These are phyloP conservation scores for Shargacucullia verbasci DNA, from an alignment of 2,888 invertebrate species.

Conservation along the genomic window DNA sequence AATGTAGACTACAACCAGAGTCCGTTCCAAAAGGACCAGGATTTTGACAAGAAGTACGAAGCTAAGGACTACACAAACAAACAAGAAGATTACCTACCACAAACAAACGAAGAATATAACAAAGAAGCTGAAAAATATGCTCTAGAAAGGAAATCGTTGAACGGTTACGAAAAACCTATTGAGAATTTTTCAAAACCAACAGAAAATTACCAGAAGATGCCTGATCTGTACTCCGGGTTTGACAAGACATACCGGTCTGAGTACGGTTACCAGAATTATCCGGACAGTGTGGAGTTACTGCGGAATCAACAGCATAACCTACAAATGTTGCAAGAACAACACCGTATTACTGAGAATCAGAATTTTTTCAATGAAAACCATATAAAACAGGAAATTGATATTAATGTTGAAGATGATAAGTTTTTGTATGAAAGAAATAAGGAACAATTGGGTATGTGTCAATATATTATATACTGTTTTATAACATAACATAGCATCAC, in stretches of 20 bases:
- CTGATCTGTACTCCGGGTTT: conserved; percentile 46
- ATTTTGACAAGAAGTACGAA: conserved; percentile 66
- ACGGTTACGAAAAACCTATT: conserved; percentile 71
- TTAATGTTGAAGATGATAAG: conserved; percentile 77
- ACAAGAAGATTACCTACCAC: conserved; percentile 77
- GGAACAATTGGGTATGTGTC: conserved; percentile 71
- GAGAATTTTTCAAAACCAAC: conserved; percentile 39
- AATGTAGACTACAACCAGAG: conserved; percentile 17
- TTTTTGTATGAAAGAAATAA: conserved; percentile 76
- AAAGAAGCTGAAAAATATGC: conserved; percentile 84
- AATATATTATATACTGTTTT: too few species aligned
- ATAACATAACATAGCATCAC: too few species aligned
- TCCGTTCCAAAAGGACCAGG: conserved; percentile 33
- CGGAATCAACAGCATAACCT: conserved; percentile 81
- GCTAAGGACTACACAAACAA: conserved; percentile 78
- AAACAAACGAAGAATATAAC: conserved; percentile 83
- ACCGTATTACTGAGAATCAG: conserved; percentile 75
- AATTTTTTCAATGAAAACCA: conserved; percentile 80
- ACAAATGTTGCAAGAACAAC: conserved; percentile 78
- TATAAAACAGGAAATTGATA: conserved; percentile 82
- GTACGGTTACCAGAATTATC: conserved; percentile 60
- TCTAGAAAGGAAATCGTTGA: conserved; percentile 74
- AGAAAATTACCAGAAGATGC: conserved; percentile 63
- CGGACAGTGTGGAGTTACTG: conserved; percentile 74
- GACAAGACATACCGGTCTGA: conserved; percentile 61